Conservation (phyloP, 2,888 invertebrate genomes). For the Monoplex corrugatus region DNA sequence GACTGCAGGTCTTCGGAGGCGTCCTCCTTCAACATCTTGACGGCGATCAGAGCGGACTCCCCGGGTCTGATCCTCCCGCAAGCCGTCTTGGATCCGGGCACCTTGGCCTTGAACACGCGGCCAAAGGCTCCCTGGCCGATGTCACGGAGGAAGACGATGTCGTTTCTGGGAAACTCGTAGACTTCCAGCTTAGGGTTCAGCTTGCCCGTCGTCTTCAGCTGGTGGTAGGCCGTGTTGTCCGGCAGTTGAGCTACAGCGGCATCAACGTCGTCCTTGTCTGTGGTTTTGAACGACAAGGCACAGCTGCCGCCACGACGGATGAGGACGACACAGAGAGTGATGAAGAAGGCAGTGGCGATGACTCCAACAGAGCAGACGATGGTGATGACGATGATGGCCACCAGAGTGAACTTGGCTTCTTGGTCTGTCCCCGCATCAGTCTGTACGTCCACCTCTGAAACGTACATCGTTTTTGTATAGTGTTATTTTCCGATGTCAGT, state of each 20-base stretch:
- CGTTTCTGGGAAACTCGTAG: constrained; percentile 96
- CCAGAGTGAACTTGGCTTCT: constrained; percentile 43
- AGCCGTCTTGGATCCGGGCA: constrained; percentile 51
- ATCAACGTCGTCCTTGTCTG: constrained; percentile 87
- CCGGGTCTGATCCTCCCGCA: constrained; percentile 82
- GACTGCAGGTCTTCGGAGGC: constrained; percentile 95
- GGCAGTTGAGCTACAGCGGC: constrained; percentile 94
- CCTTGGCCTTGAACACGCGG: constrained; percentile 90
- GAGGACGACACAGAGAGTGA: constrained; percentile 64
- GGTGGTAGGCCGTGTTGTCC: constrained; percentile 89
- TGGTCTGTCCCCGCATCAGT: background rate
- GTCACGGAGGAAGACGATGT: constrained; percentile 96
- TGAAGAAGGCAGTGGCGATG: constrained; percentile 64
- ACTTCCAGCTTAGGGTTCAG: constrained; percentile 95
- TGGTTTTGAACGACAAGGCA: constrained; percentile 86
- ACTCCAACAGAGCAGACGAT: constrained; percentile 60
- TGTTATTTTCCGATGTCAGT: too few species aligned
- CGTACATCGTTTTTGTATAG: background rate
- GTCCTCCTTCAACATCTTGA: constrained; percentile 98
- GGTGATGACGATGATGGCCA: constrained; percentile 66
- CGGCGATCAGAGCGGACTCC: constrained; percentile 95
- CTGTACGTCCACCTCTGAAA: background rate
- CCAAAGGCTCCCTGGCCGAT: constrained; percentile 98
- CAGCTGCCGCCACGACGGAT: constrained; percentile 55
- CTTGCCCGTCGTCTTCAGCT: constrained; percentile 54